Percentiles rank a stretch among this genome's conserved stretches.
Conservation (phyloP, 2,888 invertebrate species). For the Norana najaformis region DNA sequence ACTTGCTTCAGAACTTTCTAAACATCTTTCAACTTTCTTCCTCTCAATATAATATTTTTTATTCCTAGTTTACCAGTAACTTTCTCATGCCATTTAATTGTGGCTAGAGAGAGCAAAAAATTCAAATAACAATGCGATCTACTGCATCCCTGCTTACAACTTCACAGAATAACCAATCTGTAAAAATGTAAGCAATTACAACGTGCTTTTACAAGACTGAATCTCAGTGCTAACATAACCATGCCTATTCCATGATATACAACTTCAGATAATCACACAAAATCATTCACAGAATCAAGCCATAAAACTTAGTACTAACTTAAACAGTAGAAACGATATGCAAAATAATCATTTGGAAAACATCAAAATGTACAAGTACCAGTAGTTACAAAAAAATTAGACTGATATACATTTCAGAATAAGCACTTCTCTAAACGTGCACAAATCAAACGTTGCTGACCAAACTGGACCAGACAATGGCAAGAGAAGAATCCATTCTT, state of each 20-base stretch:
- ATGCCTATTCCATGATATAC: neutral
- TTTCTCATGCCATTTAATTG: neutral
- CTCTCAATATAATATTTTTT: neutral
- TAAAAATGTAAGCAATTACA: neutral
- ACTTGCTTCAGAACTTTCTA: neutral
- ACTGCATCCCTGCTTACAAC: neutral
- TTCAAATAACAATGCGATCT: neutral
- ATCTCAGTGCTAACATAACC: neutral
- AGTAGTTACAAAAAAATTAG: neutral
- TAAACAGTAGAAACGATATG: neutral
- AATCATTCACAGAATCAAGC: conserved; percentile 13
- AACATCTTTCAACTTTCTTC: too few species aligned
- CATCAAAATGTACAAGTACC: neutral
- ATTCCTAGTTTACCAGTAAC: neutral
- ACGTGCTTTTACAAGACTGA: neutral
- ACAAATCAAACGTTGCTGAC: neutral
- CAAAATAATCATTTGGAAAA: neutral
- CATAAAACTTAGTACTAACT: neutral
- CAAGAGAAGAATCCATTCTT: neutral
- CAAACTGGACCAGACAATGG: neutral
- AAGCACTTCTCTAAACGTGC: neutral
- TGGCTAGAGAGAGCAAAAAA: neutral
- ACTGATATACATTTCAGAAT: neutral
- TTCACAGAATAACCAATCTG: neutral
- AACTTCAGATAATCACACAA: neutral